Base-by-base conservation (phyloP, 2,888 invertebrate genomes). In the Aporophyla nigra region DNA sequence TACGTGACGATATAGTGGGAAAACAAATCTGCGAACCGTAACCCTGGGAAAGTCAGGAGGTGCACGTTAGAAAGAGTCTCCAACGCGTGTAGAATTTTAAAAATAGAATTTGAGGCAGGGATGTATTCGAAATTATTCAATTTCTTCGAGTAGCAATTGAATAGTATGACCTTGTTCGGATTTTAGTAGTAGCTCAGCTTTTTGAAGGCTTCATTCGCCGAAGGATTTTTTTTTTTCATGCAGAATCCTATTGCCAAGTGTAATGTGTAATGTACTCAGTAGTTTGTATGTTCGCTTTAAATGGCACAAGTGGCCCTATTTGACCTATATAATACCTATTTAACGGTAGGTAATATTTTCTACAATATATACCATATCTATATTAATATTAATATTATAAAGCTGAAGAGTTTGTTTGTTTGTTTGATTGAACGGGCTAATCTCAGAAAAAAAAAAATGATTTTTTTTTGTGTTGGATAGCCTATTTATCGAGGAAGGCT, bases 31-130 rank as follows among this genome's bases (percentile, higher is more conserved):
- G 80, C 73, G 86, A 86, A 84, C 82, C 71, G 77, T 82, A 76
- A 86, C 82, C 75, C 77, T 82, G 80, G 76, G 82, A 86, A n/a
- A 87, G 83, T 85, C 86, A 87, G 83, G 78, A 84, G 85, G 85
- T 88, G 89, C 89, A 89, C 84, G 79, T 85, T 73, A 76, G 76
- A 87, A 89, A 83, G 24, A 43, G 51, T 40, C 27, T 84, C 86
- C 80, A 74, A 90, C 91, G 90, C 89, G 91, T 78, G 81, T 67
- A 73, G 90, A 91, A 90, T 91, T 90, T 85, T 72, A 77, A 84
- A 89, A 90, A 89, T 90, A 86, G 83, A 85, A 90, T 86, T 90
- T 87, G 84, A 85, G 83, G 84, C 87, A 87, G 43, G 10, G 54
- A 68, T 66, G 76, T 78, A 82, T 79, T 78, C 58, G 51, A 84